Conservation (phyloP, 1,140 invertebrate genomes). For the Acyrthosiphon pisum region DNA sequence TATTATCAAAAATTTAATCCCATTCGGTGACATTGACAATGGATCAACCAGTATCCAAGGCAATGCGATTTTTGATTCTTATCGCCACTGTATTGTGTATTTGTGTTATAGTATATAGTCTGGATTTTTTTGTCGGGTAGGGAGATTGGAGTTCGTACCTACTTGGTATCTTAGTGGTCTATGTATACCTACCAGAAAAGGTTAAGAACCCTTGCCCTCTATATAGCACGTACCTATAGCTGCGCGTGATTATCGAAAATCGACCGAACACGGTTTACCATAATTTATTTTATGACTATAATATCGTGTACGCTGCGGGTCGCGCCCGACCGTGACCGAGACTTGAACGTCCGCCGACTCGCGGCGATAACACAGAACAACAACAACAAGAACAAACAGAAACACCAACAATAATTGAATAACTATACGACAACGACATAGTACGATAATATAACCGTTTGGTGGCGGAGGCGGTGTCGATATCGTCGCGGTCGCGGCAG, state of each 20-base stretch:
- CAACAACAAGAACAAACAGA: no score
- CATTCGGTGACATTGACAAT: not conserved
- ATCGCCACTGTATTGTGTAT: not conserved
- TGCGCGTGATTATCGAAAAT: not conserved
- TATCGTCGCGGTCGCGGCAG: not conserved
- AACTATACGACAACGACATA: no score
- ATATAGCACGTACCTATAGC: no score
- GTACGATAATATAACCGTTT: not conserved
- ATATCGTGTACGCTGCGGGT: not conserved
- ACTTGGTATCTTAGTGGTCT: not conserved
- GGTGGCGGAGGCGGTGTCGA: not conserved
- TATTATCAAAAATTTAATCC: not conserved
- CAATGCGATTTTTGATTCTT: not conserved
- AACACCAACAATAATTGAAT: not conserved
- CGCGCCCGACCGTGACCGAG: slow-evolving; percentile 1
- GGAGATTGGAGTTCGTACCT: not conserved
- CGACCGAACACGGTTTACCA: not conserved
- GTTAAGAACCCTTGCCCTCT: not conserved
- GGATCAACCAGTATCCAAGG: not conserved
- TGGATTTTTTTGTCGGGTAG: not conserved
- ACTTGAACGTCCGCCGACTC: slow-evolving; percentile 4
- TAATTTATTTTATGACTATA: not conserved
- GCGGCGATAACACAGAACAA: not conserved
- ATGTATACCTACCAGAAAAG: not conserved
- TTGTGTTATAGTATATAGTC: not conserved